These are phyloP conservation scores for Sminthurides aquaticus DNA, from an alignment of 2,888 invertebrate species.

Conservation along the genomic window DNA sequence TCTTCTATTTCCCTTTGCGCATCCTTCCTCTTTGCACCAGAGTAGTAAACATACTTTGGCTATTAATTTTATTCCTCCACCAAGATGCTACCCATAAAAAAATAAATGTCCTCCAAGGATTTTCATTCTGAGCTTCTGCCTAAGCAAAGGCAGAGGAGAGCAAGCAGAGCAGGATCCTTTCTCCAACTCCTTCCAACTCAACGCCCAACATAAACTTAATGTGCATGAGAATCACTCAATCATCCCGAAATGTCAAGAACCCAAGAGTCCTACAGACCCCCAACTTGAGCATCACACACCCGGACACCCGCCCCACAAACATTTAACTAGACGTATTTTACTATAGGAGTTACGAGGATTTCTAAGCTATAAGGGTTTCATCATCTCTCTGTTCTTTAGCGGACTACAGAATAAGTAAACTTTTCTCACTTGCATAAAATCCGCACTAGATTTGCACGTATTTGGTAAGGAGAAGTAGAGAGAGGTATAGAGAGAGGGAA, in stretches of 20 bases:
- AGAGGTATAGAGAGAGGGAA: too few relatives aligned
- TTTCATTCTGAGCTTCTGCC: neutral
- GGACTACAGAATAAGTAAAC: too few relatives aligned
- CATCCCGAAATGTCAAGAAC: neutral
- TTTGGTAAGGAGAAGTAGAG: too few relatives aligned
- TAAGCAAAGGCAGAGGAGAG: neutral
- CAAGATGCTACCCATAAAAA: too few relatives aligned
- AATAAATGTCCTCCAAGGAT: neutral
- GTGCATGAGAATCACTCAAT: neutral
- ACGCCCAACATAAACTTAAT: too few relatives aligned
- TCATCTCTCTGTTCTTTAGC: too few relatives aligned
- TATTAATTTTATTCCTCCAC: too few relatives aligned
- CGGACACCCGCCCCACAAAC: neutral
- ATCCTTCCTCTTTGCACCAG: neutral
- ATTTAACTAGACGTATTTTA: neutral
- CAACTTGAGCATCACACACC: neutral
- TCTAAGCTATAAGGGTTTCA: too few relatives aligned
- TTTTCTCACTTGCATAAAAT: too few relatives aligned
- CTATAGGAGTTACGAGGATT: neutral
- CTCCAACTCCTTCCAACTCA: neutral
- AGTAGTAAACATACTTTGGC: too few relatives aligned
- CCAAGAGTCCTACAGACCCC: too few relatives aligned
- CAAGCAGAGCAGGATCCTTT: neutral
- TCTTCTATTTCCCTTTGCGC: neutral
- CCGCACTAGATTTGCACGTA: too few relatives aligned